These are phyloP conservation scores for Tolypeutes matacus DNA, from an alignment of 2,797 vertebrate species.

Conservation along the genomic window DNA sequence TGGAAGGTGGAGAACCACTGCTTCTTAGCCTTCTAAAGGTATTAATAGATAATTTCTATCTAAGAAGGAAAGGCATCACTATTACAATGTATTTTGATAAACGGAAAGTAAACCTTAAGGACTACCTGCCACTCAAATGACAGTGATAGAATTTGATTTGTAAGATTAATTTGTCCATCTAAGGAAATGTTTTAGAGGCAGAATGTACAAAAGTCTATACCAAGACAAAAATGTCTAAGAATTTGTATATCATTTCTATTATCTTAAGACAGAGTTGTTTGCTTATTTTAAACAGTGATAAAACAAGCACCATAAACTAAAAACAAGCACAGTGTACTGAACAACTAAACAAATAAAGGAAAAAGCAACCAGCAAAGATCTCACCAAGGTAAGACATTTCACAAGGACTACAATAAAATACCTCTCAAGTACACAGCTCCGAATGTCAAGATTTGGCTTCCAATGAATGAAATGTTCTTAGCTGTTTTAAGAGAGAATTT, in stretches of 20 bases:
- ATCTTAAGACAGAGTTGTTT: slow-evolving; percentile 35
- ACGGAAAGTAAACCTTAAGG: not conserved
- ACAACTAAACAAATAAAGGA: slow-evolving; percentile 4
- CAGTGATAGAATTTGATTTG: not conserved
- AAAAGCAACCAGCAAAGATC: slow-evolving; percentile 12
- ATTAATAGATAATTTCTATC: not conserved
- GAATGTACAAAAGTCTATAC: slow-evolving; percentile 3
- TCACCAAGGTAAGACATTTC: slow-evolving; percentile 58
- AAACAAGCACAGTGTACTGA: slow-evolving; percentile 55
- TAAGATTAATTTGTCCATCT: slow-evolving; percentile 2
- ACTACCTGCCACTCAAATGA: not conserved
- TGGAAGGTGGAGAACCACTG: not conserved
- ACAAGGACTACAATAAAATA: slow-evolving; percentile 59
- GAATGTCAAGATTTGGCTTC: slow-evolving; percentile 33
- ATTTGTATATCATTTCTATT: not conserved
- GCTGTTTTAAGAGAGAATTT: slow-evolving; percentile 24
- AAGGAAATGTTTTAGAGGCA: not conserved
- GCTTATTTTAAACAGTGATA: slow-evolving; percentile 65
- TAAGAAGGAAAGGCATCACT: not conserved
- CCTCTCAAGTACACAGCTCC: slow-evolving; percentile 31
- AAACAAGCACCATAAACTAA: slow-evolving; percentile 55
- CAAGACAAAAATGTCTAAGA: slow-evolving; percentile 33
- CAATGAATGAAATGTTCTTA: slow-evolving; percentile 78
- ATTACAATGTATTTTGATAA: not conserved
- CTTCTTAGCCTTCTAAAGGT: not conserved